Evolutionary conservation across 2,888 invertebrate genomes (phyloP).

Genomic region (Cheilosia urbana): DNA sequence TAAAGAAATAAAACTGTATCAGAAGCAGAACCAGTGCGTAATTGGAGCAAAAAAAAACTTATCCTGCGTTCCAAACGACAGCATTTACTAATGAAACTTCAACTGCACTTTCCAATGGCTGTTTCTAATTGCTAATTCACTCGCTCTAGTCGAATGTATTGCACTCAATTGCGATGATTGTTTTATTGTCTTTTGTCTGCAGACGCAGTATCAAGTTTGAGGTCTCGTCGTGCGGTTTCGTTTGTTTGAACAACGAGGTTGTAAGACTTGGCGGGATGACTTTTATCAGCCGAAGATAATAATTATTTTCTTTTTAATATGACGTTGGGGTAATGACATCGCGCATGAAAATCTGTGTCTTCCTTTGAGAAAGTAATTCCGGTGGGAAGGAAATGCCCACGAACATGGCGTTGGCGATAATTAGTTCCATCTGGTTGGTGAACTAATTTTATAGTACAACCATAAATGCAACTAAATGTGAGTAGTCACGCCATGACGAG

Average conservation of each 20-base stretch:
- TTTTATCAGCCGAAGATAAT: constrained; percentile 20
- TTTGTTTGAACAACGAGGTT: constrained; percentile 34
- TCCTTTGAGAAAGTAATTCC: constrained; percentile 19
- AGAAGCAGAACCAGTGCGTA: constrained; percentile 11
- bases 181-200: constrained; percentile 19
- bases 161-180: constrained; percentile 18
- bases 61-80: constrained; percentile 18
- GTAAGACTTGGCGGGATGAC: constrained; percentile 10
- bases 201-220: constrained; percentile 2
- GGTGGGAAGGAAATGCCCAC: background rate
- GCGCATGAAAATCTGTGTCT: constrained; percentile 13
- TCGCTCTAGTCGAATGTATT: constrained; percentile 33
- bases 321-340: constrained; percentile 12
- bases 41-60: constrained; percentile 13
- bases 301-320: constrained; percentile 1
- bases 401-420: background rate
- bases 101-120: constrained; percentile 14
- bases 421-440: constrained; percentile 28
- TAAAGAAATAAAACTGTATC: background rate
- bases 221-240: constrained; percentile 4
- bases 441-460: background rate
- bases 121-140: background rate
- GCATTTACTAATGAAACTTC: constrained; percentile 20
- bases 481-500: constrained; percentile 16
- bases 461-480: constrained; percentile 17